A percentile compares a stretch with the other conserved stretches of the same genome.
Conservation (phyloP, 2,797 vertebrate genomes). For the Periparus ater region DNA sequence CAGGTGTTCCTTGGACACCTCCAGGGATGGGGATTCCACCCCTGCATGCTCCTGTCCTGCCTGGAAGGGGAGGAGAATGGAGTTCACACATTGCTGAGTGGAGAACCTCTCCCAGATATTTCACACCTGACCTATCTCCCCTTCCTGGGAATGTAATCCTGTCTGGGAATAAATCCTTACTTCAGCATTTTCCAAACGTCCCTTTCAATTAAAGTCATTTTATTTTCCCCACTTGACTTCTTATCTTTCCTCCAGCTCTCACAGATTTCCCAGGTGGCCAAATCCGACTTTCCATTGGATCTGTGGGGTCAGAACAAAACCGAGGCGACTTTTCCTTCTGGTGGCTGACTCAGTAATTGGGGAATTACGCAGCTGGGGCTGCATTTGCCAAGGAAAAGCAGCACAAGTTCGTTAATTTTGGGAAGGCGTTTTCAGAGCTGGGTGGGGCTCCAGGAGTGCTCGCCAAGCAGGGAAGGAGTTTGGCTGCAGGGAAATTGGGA, state of each 20-base stretch:
- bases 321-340: not conserved
- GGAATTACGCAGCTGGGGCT: not conserved
- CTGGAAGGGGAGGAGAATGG: not conserved
- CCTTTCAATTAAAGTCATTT: not conserved
- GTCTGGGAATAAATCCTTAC: not conserved
- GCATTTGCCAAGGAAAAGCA: not conserved
- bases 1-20: not conserved
- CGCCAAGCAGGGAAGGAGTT: not conserved
- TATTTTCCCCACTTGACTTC: not conserved
- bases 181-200: not conserved
- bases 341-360: not conserved
- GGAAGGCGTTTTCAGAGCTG: not conserved
- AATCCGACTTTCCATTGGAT: not conserved
- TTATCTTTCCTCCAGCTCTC: not conserved
- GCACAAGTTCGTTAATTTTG: not conserved
- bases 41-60: not conserved
- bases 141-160: not conserved
- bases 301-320: not conserved
- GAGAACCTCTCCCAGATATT: not conserved
- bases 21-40: not conserved
- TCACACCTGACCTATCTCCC: not conserved
- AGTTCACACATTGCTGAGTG: fast-evolving
- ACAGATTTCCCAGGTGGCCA: not conserved
- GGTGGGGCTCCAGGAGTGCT: fast-evolving
- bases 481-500: not conserved